Conservation (phyloP, 2,888 invertebrate genomes). For the Labia minor region DNA sequence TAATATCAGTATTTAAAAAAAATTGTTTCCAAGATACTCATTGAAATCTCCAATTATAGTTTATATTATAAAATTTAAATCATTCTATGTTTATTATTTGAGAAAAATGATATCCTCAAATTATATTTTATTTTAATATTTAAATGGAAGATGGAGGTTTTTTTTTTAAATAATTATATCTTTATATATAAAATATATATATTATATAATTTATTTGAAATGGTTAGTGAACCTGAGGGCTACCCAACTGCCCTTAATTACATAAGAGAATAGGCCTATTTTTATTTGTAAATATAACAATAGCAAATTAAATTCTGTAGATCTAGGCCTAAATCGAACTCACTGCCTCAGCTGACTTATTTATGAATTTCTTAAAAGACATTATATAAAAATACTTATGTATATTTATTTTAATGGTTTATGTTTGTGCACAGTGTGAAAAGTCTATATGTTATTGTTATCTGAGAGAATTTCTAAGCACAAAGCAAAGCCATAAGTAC, state of each 20-base stretch:
- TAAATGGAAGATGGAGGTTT: conserved; percentile 4
- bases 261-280: conserved; percentile 5
- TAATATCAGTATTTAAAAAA: no score
- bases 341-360: conserved; percentile 9
- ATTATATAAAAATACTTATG: neutral
- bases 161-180: neutral
- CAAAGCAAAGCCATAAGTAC: conserved; percentile 13
- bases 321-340: conserved; percentile 6
- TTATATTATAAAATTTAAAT: no score
- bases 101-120: neutral
- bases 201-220: neutral
- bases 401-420: conserved; percentile 13
- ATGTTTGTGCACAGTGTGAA: conserved; percentile 13
- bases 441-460: conserved; percentile 13
- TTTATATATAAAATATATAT: neutral
- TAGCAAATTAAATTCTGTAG: neutral
- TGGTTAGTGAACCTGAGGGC: neutral
- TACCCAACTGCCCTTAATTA: neutral
- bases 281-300: neutral
- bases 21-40: no score
- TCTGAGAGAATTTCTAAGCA: conserved; percentile 1
- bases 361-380: conserved; percentile 4
- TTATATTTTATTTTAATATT: neutral
- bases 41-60: no score
- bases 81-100: neutral